Percentiles rank a stretch among this genome's conserved stretches.
These are phyloP conservation scores for Takifugu rubripes DNA, from an alignment of 2,797 vertebrate species.

Conservation along the genomic window DNA sequence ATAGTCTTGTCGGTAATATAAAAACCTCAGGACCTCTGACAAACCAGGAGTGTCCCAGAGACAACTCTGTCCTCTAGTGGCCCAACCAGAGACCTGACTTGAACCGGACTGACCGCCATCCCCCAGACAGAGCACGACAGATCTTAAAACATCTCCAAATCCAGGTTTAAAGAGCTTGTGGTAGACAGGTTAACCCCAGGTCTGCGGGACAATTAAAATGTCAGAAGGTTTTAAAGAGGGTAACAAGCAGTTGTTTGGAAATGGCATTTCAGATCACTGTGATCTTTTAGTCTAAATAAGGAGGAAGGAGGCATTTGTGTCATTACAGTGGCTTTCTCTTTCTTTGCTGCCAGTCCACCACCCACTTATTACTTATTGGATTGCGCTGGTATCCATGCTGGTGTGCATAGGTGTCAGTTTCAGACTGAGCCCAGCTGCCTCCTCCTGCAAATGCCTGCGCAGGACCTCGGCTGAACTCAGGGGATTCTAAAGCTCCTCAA, in stretches of 20 bases:
- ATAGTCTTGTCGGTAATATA: too few species aligned
- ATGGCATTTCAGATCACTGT: conserved; percentile 63
- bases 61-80: too few species aligned
- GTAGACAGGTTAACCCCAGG: conserved; percentile 26
- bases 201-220: conserved; percentile 64
- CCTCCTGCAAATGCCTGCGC: too few species aligned
- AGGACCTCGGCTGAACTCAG: too few species aligned
- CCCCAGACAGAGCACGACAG: conserved; percentile 11
- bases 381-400: conserved; percentile 60
- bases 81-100: too few species aligned
- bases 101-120: background rate
- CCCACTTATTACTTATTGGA: conserved; percentile 78
- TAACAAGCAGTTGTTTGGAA: conserved; percentile 63
- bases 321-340: conserved; percentile 76
- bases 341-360: conserved; percentile 61
- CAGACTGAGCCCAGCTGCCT: too few species aligned
- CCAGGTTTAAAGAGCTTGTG: too few species aligned
- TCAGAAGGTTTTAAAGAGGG: conserved; percentile 53
- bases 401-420: conserved; percentile 42
- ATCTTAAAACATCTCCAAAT: too few species aligned
- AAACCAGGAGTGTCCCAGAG: too few species aligned
- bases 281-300: conserved; percentile 56
- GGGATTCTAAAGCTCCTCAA: too few species aligned
- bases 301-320: conserved; percentile 54
- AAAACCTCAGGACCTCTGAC: too few species aligned